Base-by-base conservation (phyloP, 2,888 invertebrate genomes). In the Oxystoma pomonae region DNA sequence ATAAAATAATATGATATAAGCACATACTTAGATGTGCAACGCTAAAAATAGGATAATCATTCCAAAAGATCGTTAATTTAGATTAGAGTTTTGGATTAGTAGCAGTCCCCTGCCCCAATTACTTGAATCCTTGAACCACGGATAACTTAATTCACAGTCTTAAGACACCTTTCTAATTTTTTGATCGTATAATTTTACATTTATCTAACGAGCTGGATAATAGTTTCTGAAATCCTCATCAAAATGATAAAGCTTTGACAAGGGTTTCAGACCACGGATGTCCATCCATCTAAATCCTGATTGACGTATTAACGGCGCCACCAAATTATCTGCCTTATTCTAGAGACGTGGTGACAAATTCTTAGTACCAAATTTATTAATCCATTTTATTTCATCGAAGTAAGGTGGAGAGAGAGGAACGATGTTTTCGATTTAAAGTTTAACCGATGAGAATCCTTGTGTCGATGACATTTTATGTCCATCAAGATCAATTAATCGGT, bases 401-500 rank as follows among this genome's bases (percentile, higher is more conserved):
- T 3, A 35, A 35, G 5, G 35, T n/a, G n/a, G 12, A 35, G 35
- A 35, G 35, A 35, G 35, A 35, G 35, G 35, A 35, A 35, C 3
- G 35, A 35, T 35, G 35, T n/a, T n/a, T n/a, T n/a, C n/a, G n/a
- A n/a, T n/a, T n/a, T n/a, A n/a, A n/a, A n/a, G n/a, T n/a, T n/a
- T 35, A 35, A 35, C 12, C 5, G 35, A 35, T 35, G 35, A 35
- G 53, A 53, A 53, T 5, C 7, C n/a, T 16, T 53, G n/a, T 9
- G 53, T 17, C 59, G 50, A 65, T 70, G 71, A 71, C 72, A 69
- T 69, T 66, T 68, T 64, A 67, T 68, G 71, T 70, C 70, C 71
- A 72, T 72, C 72, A 69, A 64, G 71, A 70, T 70, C 73, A 73
- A 73, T 73, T 72, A 73, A 73, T 72, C 67, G 72, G 68, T 65